These are phyloP conservation scores for Panonychus citri DNA, from an alignment of 1,140 invertebrate species.

Conservation along the genomic window DNA sequence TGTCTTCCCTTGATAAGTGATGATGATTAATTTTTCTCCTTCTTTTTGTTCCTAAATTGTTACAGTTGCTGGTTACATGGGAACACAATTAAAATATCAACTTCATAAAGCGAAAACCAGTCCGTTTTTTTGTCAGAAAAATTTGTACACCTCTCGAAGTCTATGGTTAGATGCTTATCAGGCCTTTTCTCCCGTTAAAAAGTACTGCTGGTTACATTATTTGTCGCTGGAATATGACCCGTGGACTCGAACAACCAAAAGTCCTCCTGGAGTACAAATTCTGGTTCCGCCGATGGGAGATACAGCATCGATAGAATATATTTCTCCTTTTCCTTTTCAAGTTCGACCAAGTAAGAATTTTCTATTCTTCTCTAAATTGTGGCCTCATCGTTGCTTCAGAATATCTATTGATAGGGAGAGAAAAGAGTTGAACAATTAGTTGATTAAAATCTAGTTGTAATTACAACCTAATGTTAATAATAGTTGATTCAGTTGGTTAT, in stretches of 20 bases:
- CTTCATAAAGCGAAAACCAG: neutral
- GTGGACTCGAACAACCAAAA: neutral
- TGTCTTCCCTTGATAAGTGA: too few relatives aligned
- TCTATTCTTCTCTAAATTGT: neutral
- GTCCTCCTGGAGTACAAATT: neutral
- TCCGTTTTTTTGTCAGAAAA: neutral
- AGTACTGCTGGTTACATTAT: slow-evolving; percentile 1
- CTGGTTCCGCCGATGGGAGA: neutral
- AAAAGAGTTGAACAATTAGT: too few relatives aligned
- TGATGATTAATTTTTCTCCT: too few relatives aligned
- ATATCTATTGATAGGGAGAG: neutral
- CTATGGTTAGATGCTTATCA: neutral
- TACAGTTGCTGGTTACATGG: slow-evolving; percentile 2
- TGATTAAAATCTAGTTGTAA: too few relatives aligned
- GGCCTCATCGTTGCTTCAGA: neutral
- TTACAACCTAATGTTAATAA: too few relatives aligned
- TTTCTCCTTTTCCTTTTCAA: neutral
- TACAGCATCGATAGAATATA: neutral
- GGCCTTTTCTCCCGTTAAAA: neutral
- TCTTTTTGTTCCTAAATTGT: too few relatives aligned
- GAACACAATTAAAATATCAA: slow-evolving; percentile 1
- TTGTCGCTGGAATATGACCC: neutral
- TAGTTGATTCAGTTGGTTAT: too few relatives aligned
- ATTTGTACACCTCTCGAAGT: neutral
- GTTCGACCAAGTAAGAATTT: neutral